phyloP scores from a whole-genome alignment of 1,140 invertebrate genomes.

The Aphis gossypii region DNA sequence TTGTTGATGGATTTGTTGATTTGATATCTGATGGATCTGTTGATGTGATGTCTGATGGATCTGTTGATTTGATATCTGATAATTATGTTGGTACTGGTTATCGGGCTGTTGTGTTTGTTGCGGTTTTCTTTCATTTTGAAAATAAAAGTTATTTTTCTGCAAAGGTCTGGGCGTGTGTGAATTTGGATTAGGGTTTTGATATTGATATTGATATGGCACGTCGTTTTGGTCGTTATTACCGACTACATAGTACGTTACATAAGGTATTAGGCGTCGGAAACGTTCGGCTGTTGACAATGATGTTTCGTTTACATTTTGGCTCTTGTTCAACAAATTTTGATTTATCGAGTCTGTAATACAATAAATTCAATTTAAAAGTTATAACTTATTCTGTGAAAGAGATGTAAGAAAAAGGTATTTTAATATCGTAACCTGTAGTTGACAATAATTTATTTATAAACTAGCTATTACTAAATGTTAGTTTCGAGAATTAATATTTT shows the following conservation, averaged over 20 bases:
- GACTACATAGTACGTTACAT: slow-evolving; percentile 80
- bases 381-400: neutral
- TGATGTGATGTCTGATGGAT: neutral
- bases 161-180: slow-evolving; percentile 8
- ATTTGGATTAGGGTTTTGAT: slow-evolving; percentile 21
- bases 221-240: slow-evolving; percentile 30
- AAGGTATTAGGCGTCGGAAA: slow-evolving; percentile 78
- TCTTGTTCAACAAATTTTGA: neutral
- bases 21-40: neutral
- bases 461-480: neutral
- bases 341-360: neutral
- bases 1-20: neutral
- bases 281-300: slow-evolving; percentile 67
- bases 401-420: neutral
- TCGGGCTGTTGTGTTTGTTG: neutral
- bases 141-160: slow-evolving; percentile 13
- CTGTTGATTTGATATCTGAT: neutral
- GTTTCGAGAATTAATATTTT: neutral
- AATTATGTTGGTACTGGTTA: neutral
- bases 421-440: neutral
- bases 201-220: neutral
- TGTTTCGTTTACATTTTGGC: slow-evolving; percentile 19
- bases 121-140: slow-evolving; percentile 28
- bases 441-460: neutral
- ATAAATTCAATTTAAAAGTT: neutral